phyloP scores from a whole-genome alignment of 2,888 invertebrate species.

The Melanotus villosus region DNA sequence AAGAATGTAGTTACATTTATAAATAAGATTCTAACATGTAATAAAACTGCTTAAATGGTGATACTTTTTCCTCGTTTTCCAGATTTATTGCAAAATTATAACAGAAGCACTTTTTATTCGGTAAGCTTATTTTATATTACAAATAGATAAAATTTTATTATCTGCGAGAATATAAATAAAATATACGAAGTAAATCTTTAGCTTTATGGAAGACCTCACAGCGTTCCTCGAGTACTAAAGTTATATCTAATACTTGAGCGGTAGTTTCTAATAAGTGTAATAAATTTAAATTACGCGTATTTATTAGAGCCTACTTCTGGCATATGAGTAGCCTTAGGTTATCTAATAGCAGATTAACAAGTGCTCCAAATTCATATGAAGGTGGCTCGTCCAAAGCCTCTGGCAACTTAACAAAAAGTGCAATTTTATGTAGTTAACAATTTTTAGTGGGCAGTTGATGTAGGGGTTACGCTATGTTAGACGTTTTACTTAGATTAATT shows the following conservation, averaged over 20 bases:
- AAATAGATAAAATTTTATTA: no score
- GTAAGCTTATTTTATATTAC: no score
- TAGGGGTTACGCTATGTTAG: neutral
- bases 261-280: neutral
- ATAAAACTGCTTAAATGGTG: no score
- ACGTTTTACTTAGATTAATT: neutral
- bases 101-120: no score
- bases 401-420: conserved; percentile 1
- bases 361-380: conserved; percentile 11
- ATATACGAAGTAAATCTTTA: no score
- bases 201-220: neutral
- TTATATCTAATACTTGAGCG: no score
- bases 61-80: no score
- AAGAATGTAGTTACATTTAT: no score
- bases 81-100: no score
- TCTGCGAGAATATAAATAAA: no score
- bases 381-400: neutral
- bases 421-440: conserved; percentile 7
- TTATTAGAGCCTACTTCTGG: conserved; percentile 8
- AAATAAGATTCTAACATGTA: no score
- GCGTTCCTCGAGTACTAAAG: no score
- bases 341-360: neutral
- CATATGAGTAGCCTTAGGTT: neutral
- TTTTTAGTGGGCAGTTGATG: neutral
- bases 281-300: conserved; percentile 11